Percentiles rank a stretch among this genome's conserved stretches.
Conservation (phyloP, 2,888 invertebrate genomes). For the Drosophila nr. medialis region DNA sequence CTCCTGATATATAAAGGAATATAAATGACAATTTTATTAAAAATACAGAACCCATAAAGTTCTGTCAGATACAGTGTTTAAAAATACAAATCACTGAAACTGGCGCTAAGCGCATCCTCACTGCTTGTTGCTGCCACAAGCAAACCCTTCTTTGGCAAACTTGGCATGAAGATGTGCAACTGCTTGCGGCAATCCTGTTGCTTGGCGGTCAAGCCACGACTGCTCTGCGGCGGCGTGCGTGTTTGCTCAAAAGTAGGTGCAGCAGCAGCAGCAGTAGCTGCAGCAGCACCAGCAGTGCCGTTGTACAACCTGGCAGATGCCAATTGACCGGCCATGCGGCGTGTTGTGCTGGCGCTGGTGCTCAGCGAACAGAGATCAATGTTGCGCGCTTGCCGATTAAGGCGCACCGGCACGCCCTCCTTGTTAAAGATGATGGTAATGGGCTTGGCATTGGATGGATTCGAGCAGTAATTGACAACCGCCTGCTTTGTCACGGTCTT, state of each 20-base stretch:
- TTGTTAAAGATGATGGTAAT: conserved; percentile 84
- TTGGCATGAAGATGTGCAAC: conserved; percentile 91
- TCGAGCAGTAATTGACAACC: conserved; percentile 23
- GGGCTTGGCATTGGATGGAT: conserved; percentile 78
- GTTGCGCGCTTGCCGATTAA: conserved; percentile 82
- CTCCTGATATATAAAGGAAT: neutral
- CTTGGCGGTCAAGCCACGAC: conserved; percentile 42
- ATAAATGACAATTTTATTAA: neutral
- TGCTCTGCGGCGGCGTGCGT: conserved; percentile 67
- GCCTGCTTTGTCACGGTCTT: conserved; percentile 39
- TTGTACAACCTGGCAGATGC: conserved; percentile 81
- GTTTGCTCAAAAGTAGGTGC: conserved; percentile 39
- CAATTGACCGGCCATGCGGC: conserved; percentile 74
- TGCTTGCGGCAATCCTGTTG: conserved; percentile 86
- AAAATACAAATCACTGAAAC: conserved; percentile 77
- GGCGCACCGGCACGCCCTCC: conserved; percentile 82
- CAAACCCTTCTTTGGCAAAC: conserved; percentile 86
- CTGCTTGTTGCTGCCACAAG: conserved; percentile 36
- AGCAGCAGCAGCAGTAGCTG: conserved; percentile 4
- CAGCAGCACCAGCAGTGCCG: conserved; percentile 20
- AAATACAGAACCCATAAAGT: conserved; percentile 5
- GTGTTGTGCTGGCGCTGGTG: conserved; percentile 70
- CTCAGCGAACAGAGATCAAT: conserved; percentile 81
- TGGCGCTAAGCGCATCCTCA: conserved; percentile 78
- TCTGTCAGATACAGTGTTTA: conserved; percentile 9